phyloP scores from a whole-genome alignment of 2,888 invertebrate genomes.

The Tiliacea citrago region DNA sequence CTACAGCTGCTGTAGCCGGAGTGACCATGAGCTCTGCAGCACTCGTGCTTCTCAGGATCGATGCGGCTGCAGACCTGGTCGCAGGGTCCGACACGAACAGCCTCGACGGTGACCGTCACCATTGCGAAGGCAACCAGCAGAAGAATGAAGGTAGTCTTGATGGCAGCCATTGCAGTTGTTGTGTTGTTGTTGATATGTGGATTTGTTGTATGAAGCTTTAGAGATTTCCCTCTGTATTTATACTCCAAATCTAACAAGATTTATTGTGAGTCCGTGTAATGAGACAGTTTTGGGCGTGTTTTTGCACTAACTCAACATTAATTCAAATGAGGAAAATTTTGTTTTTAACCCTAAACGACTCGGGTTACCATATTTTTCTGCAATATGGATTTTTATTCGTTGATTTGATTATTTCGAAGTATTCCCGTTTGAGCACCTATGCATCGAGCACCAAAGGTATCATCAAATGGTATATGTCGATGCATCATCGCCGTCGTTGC shows the following conservation, averaged over 20 bases:
- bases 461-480: too few relatives aligned
- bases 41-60: conserved; percentile 20
- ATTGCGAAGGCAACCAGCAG: conserved; percentile 43
- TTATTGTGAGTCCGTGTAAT: background rate
- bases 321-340: background rate
- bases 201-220: background rate
- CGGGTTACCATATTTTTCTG: background rate
- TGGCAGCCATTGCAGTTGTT: conserved; percentile 29
- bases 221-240: background rate
- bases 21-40: conserved; percentile 37
- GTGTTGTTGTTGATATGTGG: background rate
- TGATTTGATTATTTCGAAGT: background rate
- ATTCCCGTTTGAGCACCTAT: too few relatives aligned
- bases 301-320: background rate
- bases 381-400: background rate
- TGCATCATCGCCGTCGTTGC: too few relatives aligned
- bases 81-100: conserved; percentile 20
- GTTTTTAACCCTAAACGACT: conserved; percentile 8
- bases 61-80: conserved; percentile 38
- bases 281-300: accelerated
- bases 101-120: conserved; percentile 38
- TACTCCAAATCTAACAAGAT: background rate
- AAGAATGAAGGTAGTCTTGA: conserved; percentile 37
- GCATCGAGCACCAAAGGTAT: too few relatives aligned
- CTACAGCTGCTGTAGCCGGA: conserved; percentile 1